phyloP scores from a whole-genome alignment of 2,888 invertebrate species.

The Apocheima hispidaria region DNA sequence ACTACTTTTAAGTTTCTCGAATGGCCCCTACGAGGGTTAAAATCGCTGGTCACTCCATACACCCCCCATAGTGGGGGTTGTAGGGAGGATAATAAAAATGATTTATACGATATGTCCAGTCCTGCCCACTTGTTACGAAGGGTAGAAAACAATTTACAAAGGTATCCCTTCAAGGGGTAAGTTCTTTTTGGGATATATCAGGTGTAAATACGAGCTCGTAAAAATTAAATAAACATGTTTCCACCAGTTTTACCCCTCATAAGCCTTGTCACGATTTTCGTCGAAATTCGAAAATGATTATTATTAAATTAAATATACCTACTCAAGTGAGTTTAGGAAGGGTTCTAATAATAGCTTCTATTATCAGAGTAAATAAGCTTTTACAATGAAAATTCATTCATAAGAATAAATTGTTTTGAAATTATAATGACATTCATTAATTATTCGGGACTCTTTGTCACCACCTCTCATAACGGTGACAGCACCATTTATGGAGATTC shows the following conservation, averaged over 20 bases:
- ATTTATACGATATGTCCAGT: conserved; percentile 82
- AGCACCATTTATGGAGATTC: conserved; percentile 26
- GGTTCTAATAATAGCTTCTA: conserved; percentile 10
- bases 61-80: conserved; percentile 58
- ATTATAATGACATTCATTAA: conserved; percentile 21
- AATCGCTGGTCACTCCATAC: conserved; percentile 72
- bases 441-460: conserved; percentile 20
- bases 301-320: neutral
- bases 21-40: conserved; percentile 58
- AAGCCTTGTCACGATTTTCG: neutral
- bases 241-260: conserved; percentile 1
- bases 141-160: conserved; percentile 82
- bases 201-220: conserved; percentile 15
- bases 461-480: conserved; percentile 23
- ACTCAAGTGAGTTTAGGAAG: conserved; percentile 41
- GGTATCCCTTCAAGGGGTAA: conserved; percentile 53
- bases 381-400: conserved; percentile 16
- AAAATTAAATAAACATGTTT: conserved; percentile 5
- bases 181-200: conserved; percentile 47
- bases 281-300: neutral
- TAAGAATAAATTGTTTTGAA: conserved; percentile 11
- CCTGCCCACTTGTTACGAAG: conserved; percentile 69
- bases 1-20: conserved; percentile 74
- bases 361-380: conserved; percentile 8
- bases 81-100: conserved; percentile 78